Evolutionary conservation across 2,113 vertebrate genomes (phyloP).

Genomic region (Etheostoma spectabile): DNA sequence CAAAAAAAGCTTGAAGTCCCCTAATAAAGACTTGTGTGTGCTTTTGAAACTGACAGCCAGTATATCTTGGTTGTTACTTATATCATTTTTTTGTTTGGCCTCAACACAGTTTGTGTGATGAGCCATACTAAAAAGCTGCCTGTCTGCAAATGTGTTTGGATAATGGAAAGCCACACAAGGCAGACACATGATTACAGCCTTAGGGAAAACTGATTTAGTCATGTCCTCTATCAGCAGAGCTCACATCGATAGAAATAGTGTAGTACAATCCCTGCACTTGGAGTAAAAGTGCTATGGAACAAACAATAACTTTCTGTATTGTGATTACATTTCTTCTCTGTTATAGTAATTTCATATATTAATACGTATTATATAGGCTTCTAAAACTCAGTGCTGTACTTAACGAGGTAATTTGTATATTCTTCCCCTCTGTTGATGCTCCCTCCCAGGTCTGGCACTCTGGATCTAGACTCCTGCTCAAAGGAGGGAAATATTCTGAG

Average conservation of each 20-base stretch:
- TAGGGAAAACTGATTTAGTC: conserved; percentile 52
- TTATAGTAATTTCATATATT: background rate
- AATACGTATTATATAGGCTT: background rate
- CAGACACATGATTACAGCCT: conserved; percentile 59
- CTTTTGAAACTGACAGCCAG: conserved; percentile 17
- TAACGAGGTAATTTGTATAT: conserved; percentile 1
- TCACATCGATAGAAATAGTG: conserved; percentile 34
- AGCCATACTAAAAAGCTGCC: conserved; percentile 11
- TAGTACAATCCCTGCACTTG: conserved; percentile 1
- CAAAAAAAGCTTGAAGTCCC: background rate
- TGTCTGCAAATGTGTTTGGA: conserved; percentile 21
- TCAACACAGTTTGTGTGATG: conserved; percentile 22
- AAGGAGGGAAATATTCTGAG: conserved; percentile 87
- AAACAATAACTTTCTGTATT: background rate
- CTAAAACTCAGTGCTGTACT: background rate
- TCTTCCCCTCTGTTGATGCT: background rate
- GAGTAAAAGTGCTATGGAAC: background rate
- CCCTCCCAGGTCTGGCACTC: conserved; percentile 82
- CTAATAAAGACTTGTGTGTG: background rate
- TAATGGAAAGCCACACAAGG: conserved; percentile 51
- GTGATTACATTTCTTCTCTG: background rate
- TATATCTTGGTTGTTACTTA: background rate
- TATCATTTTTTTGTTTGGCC: background rate
- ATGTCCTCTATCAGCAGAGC: conserved; percentile 32
- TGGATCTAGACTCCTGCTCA: conserved; percentile 93